A percentile compares a stretch with the other conserved stretches of the same genome.
These are phyloP conservation scores for Lasiurus borealis DNA, from an alignment of 2,113 vertebrate genomes.

Conservation along the genomic window DNA sequence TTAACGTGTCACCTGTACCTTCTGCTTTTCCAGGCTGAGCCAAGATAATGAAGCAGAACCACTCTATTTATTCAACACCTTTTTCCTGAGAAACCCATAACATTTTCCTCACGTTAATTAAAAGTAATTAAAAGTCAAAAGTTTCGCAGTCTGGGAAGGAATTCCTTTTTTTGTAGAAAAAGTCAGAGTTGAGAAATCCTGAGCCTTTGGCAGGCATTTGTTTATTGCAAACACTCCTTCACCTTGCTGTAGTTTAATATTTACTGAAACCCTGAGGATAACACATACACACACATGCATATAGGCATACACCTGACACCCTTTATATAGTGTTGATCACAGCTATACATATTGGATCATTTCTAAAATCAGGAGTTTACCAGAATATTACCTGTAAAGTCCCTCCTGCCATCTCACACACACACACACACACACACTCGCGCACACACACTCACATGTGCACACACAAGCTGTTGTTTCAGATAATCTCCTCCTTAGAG, in stretches of 20 bases:
- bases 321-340: neutral
- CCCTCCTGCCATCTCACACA: too few species aligned
- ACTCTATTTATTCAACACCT: neutral
- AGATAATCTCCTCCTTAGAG: accelerated
- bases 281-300: neutral
- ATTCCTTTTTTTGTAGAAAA: constrained; percentile 9
- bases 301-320: neutral
- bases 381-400: neutral
- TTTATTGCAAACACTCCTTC: neutral
- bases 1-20: neutral
- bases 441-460: neutral
- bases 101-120: neutral
- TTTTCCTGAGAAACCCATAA: neutral
- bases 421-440: neutral
- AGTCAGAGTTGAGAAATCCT: neutral
- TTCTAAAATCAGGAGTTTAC: constrained; percentile 4
- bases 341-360: neutral
- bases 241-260: neutral
- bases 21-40: neutral
- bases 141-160: neutral
- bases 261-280: neutral
- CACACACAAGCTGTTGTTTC: neutral
- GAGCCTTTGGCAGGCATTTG: neutral
- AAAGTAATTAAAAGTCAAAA: neutral
- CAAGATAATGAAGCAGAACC: neutral